Evolutionary conservation across 92 coral and sea anemone species (phyloP).

Genomic region (Pocillopora grandis): DNA sequence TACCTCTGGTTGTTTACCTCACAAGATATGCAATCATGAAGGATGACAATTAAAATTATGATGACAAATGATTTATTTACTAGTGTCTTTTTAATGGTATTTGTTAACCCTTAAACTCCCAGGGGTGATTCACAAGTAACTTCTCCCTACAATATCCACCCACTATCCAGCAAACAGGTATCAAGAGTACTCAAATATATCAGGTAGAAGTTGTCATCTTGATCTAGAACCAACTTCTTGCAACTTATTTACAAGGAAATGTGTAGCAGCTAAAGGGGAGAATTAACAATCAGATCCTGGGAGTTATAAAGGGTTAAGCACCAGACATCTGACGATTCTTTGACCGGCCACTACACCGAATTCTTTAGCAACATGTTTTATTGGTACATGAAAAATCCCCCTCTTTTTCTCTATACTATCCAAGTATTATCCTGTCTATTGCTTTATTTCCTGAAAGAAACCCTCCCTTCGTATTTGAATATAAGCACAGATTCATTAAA

Average conservation of each 20-base stretch:
- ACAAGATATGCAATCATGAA: slow-evolving; percentile 4
- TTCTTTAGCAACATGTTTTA: slow-evolving; percentile 9
- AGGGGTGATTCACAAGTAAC: too few species aligned
- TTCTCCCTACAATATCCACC: too few species aligned
- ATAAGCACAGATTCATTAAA: background rate
- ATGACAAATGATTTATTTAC: slow-evolving; percentile 9
- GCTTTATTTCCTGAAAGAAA: background rate
- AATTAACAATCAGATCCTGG: too few species aligned
- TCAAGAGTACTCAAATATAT: too few species aligned
- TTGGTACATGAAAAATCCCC: slow-evolving; percentile 15
- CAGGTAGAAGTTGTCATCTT: too few species aligned
- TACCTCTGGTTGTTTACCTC: background rate
- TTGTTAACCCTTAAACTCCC: background rate
- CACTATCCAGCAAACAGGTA: too few species aligned
- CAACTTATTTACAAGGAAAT: too few species aligned
- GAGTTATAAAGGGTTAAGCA: background rate
- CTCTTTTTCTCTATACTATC: background rate
- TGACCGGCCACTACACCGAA: slow-evolving; percentile 1
- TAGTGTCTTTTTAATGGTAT: background rate
- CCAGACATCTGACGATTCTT: slow-evolving; percentile 18
- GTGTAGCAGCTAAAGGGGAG: too few species aligned
- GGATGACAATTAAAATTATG: slow-evolving; percentile 14
- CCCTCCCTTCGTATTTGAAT: too few species aligned
- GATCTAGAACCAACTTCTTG: too few species aligned
- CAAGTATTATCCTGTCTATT: slow-evolving; percentile 10